These are phyloP conservation scores for Rutilus rutilus DNA, from an alignment of 2,113 vertebrate genomes.

Conservation along the genomic window DNA sequence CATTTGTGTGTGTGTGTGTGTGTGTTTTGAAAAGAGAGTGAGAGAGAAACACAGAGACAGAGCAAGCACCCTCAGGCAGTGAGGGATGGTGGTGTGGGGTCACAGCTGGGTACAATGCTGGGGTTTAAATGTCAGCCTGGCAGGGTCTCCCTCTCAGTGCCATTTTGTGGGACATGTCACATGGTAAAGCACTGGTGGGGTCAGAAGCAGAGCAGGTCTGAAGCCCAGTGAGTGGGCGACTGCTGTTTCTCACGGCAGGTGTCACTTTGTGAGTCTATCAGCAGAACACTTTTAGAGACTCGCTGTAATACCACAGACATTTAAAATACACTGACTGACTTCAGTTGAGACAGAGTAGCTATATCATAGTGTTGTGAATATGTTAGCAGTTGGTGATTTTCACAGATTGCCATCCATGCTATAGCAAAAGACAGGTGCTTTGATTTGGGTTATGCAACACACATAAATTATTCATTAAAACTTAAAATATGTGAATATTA, in stretches of 20 bases:
- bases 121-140: constrained; percentile 79
- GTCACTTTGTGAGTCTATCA: constrained; percentile 71
- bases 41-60: constrained; percentile 1
- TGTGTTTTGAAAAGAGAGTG: neutral
- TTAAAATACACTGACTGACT: constrained; percentile 6
- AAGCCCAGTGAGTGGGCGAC: constrained; percentile 54
- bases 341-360: neutral
- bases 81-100: constrained; percentile 53
- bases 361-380: neutral
- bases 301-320: constrained; percentile 47
- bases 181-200: constrained; percentile 69
- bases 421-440: neutral
- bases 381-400: neutral
- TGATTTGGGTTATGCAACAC: neutral
- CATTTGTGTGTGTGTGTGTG: constrained; percentile 15
- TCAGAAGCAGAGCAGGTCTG: constrained; percentile 19
- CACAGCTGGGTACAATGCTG: constrained; percentile 75
- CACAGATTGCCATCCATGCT: neutral
- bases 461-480: neutral
- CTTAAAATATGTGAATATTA: neutral
- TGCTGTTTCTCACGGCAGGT: constrained; percentile 74
- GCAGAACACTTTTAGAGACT: constrained; percentile 54
- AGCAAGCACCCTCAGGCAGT: constrained; percentile 34
- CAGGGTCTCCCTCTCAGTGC: constrained; percentile 67
- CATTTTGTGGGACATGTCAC: constrained; percentile 71